Evolutionary conservation across 23 tunicate genomes (phyloP), one percentile per base, ranked within the genome.

Genomic region (Ascidia mentula): DNA sequence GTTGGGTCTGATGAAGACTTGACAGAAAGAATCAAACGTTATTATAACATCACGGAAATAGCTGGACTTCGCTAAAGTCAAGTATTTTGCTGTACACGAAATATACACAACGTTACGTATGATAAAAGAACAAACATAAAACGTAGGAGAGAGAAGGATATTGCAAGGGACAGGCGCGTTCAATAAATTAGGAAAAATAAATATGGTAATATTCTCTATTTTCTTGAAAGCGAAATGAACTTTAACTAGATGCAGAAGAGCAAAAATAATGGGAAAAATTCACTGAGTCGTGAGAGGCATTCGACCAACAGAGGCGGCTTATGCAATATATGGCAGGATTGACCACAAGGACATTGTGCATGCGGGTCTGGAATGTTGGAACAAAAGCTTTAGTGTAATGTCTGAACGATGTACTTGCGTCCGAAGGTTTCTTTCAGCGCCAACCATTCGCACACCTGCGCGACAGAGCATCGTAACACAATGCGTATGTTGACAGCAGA

Each of bases 181-280:
- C 7, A 53, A 53, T 53, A 53, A 53, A 53, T 53, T 5, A 53
- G 65, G 65, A 53, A 53, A n/a, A 53, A 53, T 53, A 53, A 53
- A 53, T 53, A 53, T 9, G 12, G 12, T 20, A 20, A 53, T 53
- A 53, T 53, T 20, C 65, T 53, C 65, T 53, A n/a, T n/a, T n/a
- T n/a, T n/a, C n/a, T n/a, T n/a, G n/a, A n/a, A n/a, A n/a, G 12
- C 4, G 65, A 28, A 53, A 3, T 53, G 65, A 53, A 53, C 65
- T 53, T 53, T 53, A 26, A 20, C 22, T 20, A 53, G 22, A 28
- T 26, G 24, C 22, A 53, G 65, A 53, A 5, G 65, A 12, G 53
- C 15, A 42, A 53, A 53, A 53, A 53, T 6, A 3, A 28, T 20
- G 24, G 13, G 13, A 53, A 28, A 53, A 9, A 53, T 20, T 28